Conservation (phyloP, 2,888 invertebrate genomes). For the Hirtodrosophila histrioides region DNA sequence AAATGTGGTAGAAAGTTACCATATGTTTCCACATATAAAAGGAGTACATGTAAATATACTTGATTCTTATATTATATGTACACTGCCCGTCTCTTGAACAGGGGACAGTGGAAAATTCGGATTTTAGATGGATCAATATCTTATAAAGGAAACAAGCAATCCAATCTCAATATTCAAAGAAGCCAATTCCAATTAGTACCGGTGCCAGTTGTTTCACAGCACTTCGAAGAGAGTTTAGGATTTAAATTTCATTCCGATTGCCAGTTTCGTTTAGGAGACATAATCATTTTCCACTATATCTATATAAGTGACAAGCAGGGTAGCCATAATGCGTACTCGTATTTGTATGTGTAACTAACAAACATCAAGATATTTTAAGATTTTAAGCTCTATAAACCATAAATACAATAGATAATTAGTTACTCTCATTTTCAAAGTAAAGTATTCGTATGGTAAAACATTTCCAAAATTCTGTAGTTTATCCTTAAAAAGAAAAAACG, state of each 20-base stretch:
- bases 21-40: conserved; percentile 14
- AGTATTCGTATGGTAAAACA: not conserved
- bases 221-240: too few relatives aligned
- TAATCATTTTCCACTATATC: conserved; percentile 4
- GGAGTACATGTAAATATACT: conserved; percentile 3
- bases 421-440: too few relatives aligned
- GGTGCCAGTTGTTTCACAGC: too few relatives aligned
- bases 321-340: conserved; percentile 1
- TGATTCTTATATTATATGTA: conserved; percentile 3
- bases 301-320: not conserved
- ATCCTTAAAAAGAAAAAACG: too few relatives aligned
- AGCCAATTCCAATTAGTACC: too few relatives aligned
- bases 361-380: too few relatives aligned
- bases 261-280: not conserved
- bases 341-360: not conserved
- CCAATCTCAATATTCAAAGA: too few relatives aligned
- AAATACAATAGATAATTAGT: not conserved
- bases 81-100: not conserved
- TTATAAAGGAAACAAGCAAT: not conserved
- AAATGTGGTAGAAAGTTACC: conserved; percentile 16
- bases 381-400: not conserved
- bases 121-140: not conserved
- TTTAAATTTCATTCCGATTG: not conserved
- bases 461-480: too few relatives aligned
- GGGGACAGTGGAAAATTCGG: conserved; percentile 4